Evolutionary conservation across 1,140 invertebrate genomes (phyloP).

Genomic region (Drosophila santomea): DNA sequence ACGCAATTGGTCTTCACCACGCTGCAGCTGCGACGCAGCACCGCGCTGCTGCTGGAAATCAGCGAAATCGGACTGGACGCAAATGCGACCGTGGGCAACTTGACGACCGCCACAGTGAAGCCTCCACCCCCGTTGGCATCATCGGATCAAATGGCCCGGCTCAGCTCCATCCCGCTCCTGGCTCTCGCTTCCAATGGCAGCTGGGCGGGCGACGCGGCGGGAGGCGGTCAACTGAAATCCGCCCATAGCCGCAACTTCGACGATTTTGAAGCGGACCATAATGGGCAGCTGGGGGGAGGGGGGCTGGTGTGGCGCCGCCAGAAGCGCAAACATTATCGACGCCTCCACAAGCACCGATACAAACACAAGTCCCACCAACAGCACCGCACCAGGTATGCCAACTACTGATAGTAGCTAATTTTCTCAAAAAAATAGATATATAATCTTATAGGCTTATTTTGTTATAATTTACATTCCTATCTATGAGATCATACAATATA

Average conservation of each 20-base stretch:
- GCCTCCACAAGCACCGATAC: conserved; percentile 67
- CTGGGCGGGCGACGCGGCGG: neutral
- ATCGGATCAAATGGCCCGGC: conserved; percentile 38
- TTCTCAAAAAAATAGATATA: too few relatives aligned
- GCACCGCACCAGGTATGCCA: conserved; percentile 57
- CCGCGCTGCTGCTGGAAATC: conserved; percentile 44
- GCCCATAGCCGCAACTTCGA: conserved; percentile 22
- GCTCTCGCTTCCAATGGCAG: conserved; percentile 4
- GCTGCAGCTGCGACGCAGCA: conserved; percentile 61
- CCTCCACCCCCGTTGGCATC: conserved; percentile 28
- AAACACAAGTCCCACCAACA: conserved; percentile 55
- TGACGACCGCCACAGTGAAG: conserved; percentile 37
- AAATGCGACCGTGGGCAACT: conserved; percentile 48
- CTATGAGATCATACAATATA: too few relatives aligned
- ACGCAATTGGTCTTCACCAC: conserved; percentile 85
- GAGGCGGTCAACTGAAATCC: conserved; percentile 15
- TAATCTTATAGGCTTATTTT: too few relatives aligned
- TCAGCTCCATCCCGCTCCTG: neutral
- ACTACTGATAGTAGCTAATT: neutral
- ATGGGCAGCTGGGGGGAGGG: conserved; percentile 3
- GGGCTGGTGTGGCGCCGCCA: conserved; percentile 40
- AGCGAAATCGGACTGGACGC: conserved; percentile 40
- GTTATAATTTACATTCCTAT: too few relatives aligned
- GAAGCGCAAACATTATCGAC: conserved; percentile 72
- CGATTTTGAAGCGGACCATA: conserved; percentile 43